Percentiles rank a stretch among this genome's conserved stretches.
phyloP scores from a whole-genome alignment of 1,140 invertebrate species.

The Drosophila eugracilis region DNA sequence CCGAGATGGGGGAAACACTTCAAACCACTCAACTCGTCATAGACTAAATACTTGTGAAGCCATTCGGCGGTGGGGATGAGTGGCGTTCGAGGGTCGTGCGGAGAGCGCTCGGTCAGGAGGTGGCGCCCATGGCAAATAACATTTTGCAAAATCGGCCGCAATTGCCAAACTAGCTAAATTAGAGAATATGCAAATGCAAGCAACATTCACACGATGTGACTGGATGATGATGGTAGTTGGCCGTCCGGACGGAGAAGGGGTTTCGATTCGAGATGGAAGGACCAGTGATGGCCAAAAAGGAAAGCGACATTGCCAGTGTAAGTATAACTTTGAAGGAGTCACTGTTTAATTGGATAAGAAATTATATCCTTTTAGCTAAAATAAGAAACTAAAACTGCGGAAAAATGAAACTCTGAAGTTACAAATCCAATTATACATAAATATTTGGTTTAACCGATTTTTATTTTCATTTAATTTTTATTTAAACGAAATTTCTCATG shows the following conservation, averaged over 20 bases:
- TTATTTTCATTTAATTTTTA: no score
- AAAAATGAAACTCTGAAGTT: no score
- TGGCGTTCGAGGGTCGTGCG: background rate
- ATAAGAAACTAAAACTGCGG: no score
- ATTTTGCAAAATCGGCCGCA: slow-evolving; percentile 81
- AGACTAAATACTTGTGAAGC: slow-evolving; percentile 76
- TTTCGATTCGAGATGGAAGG: background rate
- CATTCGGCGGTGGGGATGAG: slow-evolving; percentile 15
- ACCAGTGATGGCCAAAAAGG: slow-evolving; percentile 30
- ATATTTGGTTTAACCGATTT: no score
- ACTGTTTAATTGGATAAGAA: background rate
- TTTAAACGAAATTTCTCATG: no score
- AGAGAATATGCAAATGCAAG: slow-evolving; percentile 79
- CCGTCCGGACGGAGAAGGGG: background rate
- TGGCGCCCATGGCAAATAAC: slow-evolving; percentile 68
- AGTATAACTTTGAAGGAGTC: slow-evolving; percentile 1
- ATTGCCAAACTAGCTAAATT: slow-evolving; percentile 83
- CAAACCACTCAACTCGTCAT: slow-evolving; percentile 73
- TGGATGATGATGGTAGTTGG: slow-evolving; percentile 4
- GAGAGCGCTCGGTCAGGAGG: slow-evolving; percentile 5
- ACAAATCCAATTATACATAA: no score
- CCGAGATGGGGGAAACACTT: slow-evolving; percentile 44
- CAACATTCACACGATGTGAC: slow-evolving; percentile 62
- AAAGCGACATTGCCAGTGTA: background rate
- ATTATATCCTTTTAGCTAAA: no score